phyloP scores from a whole-genome alignment of 2,113 vertebrate genomes.

The Holacanthus passer region DNA sequence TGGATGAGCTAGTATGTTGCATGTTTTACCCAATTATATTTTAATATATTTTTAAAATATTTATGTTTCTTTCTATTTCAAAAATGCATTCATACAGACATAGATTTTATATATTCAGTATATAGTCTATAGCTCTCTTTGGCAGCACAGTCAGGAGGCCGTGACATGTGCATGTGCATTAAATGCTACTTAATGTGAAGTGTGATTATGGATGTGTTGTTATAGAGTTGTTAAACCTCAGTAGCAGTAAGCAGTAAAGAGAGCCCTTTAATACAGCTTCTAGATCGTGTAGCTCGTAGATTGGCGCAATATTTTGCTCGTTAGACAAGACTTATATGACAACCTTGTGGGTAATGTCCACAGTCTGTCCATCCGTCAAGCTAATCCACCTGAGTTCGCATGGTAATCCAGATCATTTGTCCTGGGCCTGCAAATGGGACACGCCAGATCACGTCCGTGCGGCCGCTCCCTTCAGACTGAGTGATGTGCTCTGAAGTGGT shows the following conservation, averaged over 20 bases:
- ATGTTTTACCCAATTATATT: neutral
- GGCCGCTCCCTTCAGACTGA: slow-evolving; percentile 56
- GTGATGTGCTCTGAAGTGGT: slow-evolving; percentile 43
- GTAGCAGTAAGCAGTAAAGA: neutral
- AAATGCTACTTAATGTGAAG: neutral
- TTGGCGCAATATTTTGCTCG: slow-evolving; percentile 10
- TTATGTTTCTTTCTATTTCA: no score
- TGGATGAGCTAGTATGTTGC: no score
- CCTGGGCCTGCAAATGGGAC: neutral
- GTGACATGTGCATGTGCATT: neutral
- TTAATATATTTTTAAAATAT: no score
- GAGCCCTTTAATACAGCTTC: neutral
- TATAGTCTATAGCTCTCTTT: neutral
- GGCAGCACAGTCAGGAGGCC: slow-evolving; percentile 1
- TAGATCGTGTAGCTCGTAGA: slow-evolving; percentile 1
- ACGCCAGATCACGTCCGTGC: slow-evolving; percentile 36
- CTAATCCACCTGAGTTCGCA: slow-evolving; percentile 28
- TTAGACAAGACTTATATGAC: slow-evolving; percentile 19
- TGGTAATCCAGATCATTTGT: slow-evolving; percentile 53
- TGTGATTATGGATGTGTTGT: slow-evolving; percentile 13
- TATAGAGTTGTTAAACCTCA: slow-evolving; percentile 3
- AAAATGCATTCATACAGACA: neutral
- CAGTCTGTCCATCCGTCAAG: slow-evolving; percentile 51
- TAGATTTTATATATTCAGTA: neutral
- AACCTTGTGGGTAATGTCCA: slow-evolving; percentile 14